These are phyloP conservation scores for Clarias gariepinus DNA, from an alignment of 2,113 vertebrate species.

Conservation along the genomic window DNA sequence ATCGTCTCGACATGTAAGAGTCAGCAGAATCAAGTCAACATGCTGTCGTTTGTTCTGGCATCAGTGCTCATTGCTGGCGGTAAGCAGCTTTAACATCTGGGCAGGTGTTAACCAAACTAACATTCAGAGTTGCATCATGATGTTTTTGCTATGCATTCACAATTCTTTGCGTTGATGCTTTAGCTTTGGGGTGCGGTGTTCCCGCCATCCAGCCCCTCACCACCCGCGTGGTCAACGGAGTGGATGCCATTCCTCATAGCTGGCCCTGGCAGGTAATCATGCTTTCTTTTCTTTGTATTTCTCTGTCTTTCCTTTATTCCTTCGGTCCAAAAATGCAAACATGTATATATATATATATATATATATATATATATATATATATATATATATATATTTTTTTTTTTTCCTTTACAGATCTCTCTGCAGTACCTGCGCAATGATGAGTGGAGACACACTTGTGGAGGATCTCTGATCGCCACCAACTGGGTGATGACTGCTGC, in stretches of 20 bases:
- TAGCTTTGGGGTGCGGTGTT: conserved; percentile 84
- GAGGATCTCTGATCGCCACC: conserved; percentile 76
- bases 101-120: neutral
- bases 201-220: conserved; percentile 70
- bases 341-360: no score
- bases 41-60: conserved; percentile 75
- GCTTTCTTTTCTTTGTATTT: neutral
- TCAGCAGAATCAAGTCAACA: conserved; percentile 65
- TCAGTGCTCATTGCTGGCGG: conserved; percentile 75
- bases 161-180: conserved; percentile 5
- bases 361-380: no score
- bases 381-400: no score
- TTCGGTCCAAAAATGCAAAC: neutral
- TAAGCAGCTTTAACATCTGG: conserved; percentile 64
- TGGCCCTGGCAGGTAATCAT: conserved; percentile 93
- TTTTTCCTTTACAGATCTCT: conserved; percentile 65
- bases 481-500: conserved; percentile 83
- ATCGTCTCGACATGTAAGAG: conserved; percentile 34
- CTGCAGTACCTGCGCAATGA: conserved; percentile 71
- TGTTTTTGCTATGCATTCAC: neutral
- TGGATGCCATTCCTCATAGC: conserved; percentile 79
- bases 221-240: conserved; percentile 84
- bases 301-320: neutral
- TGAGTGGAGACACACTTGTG: conserved; percentile 77
- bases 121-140: neutral